Conservation (phyloP, 92 coral and sea anemone species). For the Palythoa grandis region DNA sequence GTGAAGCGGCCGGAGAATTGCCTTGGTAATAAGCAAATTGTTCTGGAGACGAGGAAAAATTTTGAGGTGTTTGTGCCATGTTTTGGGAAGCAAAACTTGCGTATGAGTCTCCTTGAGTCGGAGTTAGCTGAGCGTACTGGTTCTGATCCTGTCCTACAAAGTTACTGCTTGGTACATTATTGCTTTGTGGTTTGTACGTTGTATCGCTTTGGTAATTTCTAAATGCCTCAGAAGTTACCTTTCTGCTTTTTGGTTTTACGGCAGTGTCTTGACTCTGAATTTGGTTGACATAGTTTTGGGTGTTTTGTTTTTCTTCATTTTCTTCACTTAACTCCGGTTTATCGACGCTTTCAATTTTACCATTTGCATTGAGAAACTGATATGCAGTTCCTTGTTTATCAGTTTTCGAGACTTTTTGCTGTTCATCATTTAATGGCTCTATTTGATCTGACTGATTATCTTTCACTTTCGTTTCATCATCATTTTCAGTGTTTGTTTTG, state of each 20-base stretch:
- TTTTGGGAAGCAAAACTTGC: neutral
- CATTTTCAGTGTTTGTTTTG: neutral
- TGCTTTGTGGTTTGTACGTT: neutral
- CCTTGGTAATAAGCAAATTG: neutral
- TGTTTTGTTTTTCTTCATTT: neutral
- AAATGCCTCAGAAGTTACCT: neutral
- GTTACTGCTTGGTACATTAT: neutral
- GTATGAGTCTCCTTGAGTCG: neutral
- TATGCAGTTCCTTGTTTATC: neutral
- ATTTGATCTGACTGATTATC: neutral
- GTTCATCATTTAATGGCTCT: neutral
- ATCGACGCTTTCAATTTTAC: slow-evolving; percentile 27
- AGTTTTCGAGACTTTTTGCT: neutral
- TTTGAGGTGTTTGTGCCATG: neutral
- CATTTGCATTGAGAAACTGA: slow-evolving; percentile 36
- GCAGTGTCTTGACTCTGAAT: neutral
- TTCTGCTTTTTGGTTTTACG: neutral
- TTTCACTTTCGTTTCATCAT: neutral
- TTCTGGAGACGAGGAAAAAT: neutral
- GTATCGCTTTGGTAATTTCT: neutral
- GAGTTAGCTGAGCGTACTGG: neutral
- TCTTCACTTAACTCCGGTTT: slow-evolving; percentile 5
- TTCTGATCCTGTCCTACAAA: neutral
- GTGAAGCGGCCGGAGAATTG: neutral
- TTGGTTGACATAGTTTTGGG: neutral